Conservation (phyloP, 1,140 invertebrate genomes). For the Bathynomus jamesi region DNA sequence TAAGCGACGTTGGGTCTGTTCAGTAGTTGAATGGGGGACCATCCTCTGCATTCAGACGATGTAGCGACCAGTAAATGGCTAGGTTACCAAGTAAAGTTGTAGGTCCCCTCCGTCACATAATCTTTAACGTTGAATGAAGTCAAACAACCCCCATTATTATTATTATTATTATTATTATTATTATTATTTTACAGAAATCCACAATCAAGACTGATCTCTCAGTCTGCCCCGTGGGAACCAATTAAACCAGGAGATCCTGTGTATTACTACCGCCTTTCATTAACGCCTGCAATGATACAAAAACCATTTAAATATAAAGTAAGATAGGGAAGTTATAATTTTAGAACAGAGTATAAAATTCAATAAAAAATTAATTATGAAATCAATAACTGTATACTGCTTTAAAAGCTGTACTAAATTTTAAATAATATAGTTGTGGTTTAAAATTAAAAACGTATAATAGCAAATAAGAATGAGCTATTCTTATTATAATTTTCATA, state of each 20-base stretch:
- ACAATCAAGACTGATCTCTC: not conserved
- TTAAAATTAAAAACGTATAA: not conserved
- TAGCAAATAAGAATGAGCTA: not conserved
- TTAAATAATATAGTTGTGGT: not conserved
- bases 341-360: not conserved
- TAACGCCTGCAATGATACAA: conserved; percentile 8
- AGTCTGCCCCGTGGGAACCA: conserved; percentile 2
- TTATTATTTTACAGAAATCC: not conserved
- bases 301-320: conserved; percentile 15
- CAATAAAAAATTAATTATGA: not conserved
- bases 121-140: not conserved
- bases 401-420: not conserved
- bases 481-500: not conserved
- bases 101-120: not conserved
- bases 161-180: not conserved
- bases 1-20: too few species aligned
- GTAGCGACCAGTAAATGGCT: too few species aligned
- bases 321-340: not conserved
- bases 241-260: conserved; percentile 5
- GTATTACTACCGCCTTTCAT: conserved; percentile 9
- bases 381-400: not conserved
- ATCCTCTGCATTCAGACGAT: too few species aligned
- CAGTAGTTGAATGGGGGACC: too few species aligned
- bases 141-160: not conserved
- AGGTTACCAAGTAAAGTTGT: too few species aligned